Percentiles rank a stretch among this genome's conserved stretches.
Conservation (phyloP, 92 coral and sea anemone genomes). For the Montipora capitata region DNA sequence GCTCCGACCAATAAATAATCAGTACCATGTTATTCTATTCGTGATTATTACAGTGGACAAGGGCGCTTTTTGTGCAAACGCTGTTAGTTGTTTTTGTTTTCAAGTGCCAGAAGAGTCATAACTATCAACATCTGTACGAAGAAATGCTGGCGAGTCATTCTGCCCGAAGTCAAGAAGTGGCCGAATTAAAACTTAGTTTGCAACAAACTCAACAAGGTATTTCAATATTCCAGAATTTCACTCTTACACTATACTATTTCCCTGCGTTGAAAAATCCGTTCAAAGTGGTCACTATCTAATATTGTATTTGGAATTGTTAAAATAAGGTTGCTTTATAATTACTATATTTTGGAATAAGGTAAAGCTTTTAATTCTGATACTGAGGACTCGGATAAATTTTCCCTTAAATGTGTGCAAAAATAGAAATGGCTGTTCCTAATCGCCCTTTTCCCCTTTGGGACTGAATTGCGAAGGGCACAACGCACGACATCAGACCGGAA, state of each 20-base stretch:
- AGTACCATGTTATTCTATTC: not conserved
- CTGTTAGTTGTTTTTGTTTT: not conserved
- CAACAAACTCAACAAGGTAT: constrained; percentile 86
- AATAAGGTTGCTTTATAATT: too few relatives aligned
- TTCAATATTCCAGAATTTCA: not conserved
- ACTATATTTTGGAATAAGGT: too few relatives aligned
- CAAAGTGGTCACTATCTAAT: too few relatives aligned
- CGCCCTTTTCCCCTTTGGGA: too few relatives aligned
- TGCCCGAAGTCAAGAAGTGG: constrained; percentile 75
- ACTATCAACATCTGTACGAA: constrained; percentile 83
- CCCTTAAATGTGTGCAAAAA: too few relatives aligned
- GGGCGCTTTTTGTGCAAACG: not conserved
- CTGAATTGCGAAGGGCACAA: too few relatives aligned
- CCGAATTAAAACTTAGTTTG: constrained; percentile 77
- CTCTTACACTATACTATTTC: not conserved
- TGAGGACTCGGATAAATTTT: too few relatives aligned
- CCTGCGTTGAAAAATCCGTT: too few relatives aligned
- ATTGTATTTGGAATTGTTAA: too few relatives aligned
- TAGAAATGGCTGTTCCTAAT: too few relatives aligned
- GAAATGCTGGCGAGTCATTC: constrained; percentile 63
- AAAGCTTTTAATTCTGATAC: too few relatives aligned
- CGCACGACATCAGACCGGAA: too few relatives aligned
- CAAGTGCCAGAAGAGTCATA: constrained; percentile 74
- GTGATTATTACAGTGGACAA: not conserved
- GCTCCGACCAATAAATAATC: not conserved